Evolutionary conservation across 2,888 invertebrate species (phyloP), one percentile per base, ranked within the genome.

Genomic region (Cheilosia variabilis): DNA sequence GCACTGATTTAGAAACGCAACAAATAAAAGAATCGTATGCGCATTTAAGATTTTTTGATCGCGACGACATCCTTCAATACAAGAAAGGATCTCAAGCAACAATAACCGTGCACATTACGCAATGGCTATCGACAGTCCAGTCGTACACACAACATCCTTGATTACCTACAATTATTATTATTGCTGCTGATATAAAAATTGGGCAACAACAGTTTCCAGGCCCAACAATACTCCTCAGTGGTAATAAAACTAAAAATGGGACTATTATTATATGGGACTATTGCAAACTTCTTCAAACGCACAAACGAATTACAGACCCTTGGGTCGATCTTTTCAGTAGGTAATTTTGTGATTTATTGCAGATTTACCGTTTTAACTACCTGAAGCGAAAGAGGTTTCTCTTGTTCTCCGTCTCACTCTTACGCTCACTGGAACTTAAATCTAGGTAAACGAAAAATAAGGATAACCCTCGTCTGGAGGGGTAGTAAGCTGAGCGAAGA

Each of bases 271-370:
- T 68, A 19, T 2, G 19, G 2, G 19, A 22, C 4, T 43, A 24
- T 83, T 83, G 83, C 83, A 78, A 83, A 81, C 27, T 72, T 62
- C 58, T 62, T 66, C 9, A 17, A 73, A 52, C 65, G 37, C 13
- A 37, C 37, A 3, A 4, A 13, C 22, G 22, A n/a, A 27, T 53
- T 60, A 47, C n/a, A 43, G 63, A 63, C 62, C 62, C 31, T 73
- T 45, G 55, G 43, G 52, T 50, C 5, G 63, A 34, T 65, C 34
- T 34, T 50, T 22, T 17, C 62, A 58, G 75, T 37, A 37, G 37
- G 37, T 65, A 76, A 84, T 66, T 84, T 69, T 55, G 71, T 84
- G 80, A 84, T 84, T 84, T 84, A 84, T 80, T 80, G 84, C 80
- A 80, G 69, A 75, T 80, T 79, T 84, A 37, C 47, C 9, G 19